phyloP scores from a whole-genome alignment of 35 echinoderm and acorn worm genomes.

The Holothuria glaberrima region DNA sequence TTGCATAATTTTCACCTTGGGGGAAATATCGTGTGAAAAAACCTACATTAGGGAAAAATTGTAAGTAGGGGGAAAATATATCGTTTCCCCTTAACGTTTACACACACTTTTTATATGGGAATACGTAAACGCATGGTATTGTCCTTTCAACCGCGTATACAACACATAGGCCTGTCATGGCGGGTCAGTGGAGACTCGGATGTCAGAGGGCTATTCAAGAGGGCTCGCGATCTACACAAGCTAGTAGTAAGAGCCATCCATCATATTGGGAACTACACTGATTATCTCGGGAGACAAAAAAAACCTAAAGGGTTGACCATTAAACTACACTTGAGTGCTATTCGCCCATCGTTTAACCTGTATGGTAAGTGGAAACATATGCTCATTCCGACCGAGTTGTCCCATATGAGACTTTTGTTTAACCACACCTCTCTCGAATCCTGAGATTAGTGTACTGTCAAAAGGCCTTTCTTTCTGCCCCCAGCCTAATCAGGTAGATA shows the following conservation, averaged over 20 bases:
- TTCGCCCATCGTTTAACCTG: background rate
- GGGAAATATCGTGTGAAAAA: too few species aligned
- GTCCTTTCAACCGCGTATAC: background rate
- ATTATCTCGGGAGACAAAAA: conserved; percentile 25
- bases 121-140: too few species aligned
- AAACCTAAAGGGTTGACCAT: conserved; percentile 6
- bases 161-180: conserved; percentile 13
- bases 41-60: too few species aligned
- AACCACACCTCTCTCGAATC: conserved; percentile 2
- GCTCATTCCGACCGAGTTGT: conserved; percentile 9
- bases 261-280: conserved; percentile 6
- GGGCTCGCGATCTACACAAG: conserved; percentile 1
- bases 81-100: too few species aligned
- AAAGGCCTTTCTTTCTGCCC: too few species aligned
- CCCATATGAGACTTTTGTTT: background rate
- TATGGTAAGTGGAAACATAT: conserved; percentile 24
- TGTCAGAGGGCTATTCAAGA: conserved; percentile 1
- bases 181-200: background rate
- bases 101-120: too few species aligned
- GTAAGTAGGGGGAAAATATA: too few species aligned
- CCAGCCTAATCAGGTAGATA: too few species aligned
- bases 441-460: conserved; percentile 17
- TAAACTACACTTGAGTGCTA: conserved; percentile 18
- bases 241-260: background rate
- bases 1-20: too few species aligned